Percentiles rank a stretch among this genome's conserved stretches.
phyloP scores from a whole-genome alignment of 2,113 vertebrate genomes.

The Cyphomyrus plagiostoma region DNA sequence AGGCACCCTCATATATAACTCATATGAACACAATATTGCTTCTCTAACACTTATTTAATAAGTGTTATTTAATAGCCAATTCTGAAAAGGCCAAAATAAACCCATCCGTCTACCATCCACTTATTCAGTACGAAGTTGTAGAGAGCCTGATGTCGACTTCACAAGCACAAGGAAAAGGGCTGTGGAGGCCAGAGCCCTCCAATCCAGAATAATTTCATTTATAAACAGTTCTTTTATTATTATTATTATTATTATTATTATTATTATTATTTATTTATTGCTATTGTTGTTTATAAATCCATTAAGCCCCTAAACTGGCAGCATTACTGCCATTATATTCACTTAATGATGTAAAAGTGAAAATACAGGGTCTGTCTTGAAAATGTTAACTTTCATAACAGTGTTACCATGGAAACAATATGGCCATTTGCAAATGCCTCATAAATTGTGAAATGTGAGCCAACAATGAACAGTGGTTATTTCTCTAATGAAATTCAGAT shows the following conservation, averaged over 20 bases:
- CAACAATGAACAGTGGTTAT: constrained; percentile 36
- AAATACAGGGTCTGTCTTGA: constrained; percentile 19
- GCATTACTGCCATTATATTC: background rate
- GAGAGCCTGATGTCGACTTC: background rate
- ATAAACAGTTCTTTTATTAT: background rate
- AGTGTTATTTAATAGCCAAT: background rate
- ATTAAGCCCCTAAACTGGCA: background rate
- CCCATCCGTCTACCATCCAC: background rate
- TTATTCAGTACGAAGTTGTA: background rate
- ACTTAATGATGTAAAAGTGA: constrained; percentile 30
- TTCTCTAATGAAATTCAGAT: constrained; percentile 32
- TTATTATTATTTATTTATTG: background rate
- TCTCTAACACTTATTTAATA: background rate
- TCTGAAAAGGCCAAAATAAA: background rate
- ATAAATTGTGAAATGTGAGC: constrained; percentile 29
- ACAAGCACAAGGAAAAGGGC: background rate
- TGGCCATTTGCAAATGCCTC: constrained; percentile 37
- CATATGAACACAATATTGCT: background rate
- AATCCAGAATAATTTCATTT: background rate
- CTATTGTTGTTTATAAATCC: background rate
- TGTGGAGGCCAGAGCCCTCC: background rate
- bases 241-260: background rate
- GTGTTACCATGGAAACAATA: constrained; percentile 60
- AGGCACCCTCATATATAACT: background rate
- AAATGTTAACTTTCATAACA: constrained; percentile 49